Evolutionary conservation across 2,888 invertebrate genomes (phyloP).

Genomic region (Pandemis corylana): DNA sequence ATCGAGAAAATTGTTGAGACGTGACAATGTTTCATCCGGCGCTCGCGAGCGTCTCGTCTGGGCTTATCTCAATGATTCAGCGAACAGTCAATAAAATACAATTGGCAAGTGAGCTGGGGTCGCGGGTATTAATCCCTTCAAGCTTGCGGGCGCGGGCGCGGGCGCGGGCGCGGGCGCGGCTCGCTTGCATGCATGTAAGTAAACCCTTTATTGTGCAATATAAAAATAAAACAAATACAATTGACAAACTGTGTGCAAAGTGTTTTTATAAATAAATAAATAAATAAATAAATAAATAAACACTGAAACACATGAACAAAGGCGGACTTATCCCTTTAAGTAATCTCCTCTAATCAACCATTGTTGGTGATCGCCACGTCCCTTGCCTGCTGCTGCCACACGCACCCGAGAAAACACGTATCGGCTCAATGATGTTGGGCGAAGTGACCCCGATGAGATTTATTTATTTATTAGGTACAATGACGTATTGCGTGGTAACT

Average conservation of each 20-base stretch:
- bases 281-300: too few species aligned
- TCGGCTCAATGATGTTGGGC: neutral
- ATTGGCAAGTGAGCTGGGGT: neutral
- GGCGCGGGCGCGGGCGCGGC: neutral
- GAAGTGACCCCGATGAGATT: neutral
- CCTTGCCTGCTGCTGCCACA: slow-evolving; percentile 11
- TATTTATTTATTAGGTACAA: neutral
- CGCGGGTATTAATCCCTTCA: neutral
- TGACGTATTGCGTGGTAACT: too few species aligned
- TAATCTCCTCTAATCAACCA: too few species aligned
- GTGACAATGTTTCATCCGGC: neutral
- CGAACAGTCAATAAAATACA: slow-evolving; percentile 3
- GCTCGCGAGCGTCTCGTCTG: neutral
- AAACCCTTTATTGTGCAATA: too few species aligned
- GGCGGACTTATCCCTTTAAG: too few species aligned
- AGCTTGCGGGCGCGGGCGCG: neutral
- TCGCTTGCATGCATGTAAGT: neutral
- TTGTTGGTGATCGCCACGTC: slow-evolving; percentile 11
- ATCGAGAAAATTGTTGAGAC: neutral
- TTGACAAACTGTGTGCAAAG: too few species aligned
- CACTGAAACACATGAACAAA: too few species aligned
- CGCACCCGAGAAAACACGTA: neutral
- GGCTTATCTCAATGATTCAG: slow-evolving; percentile 1
- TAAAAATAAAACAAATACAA: too few species aligned
- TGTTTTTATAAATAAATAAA: too few species aligned